Conservation (phyloP, 2,888 invertebrate species). For the Sipha maydis region DNA sequence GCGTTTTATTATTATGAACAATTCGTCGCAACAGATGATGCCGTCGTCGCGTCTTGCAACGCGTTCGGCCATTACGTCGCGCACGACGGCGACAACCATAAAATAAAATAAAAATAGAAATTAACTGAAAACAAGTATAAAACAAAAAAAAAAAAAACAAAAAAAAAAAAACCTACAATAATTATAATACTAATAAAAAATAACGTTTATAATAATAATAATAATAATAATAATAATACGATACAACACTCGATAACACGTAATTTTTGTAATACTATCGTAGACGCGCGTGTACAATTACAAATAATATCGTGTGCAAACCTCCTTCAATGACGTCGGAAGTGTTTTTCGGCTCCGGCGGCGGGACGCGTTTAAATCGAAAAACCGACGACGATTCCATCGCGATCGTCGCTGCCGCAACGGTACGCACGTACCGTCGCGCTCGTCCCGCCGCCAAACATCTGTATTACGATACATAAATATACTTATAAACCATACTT, state of each 20-base stretch:
- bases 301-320: not conserved
- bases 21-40: no score
- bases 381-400: no score
- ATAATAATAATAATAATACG: conserved; percentile 4
- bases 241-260: not conserved
- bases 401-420: no score
- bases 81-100: no score
- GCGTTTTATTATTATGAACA: no score
- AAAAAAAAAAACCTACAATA: no score
- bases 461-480: not conserved
- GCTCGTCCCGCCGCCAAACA: not conserved
- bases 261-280: not conserved
- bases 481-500: not conserved
- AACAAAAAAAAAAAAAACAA: no score
- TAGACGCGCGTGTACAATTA: not conserved
- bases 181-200: not conserved
- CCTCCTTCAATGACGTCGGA: conserved; percentile 62
- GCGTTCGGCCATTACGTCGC: no score
- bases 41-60: no score
- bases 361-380: not conserved
- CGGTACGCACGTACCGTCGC: no score
- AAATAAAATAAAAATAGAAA: no score
- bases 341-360: conserved; percentile 55
- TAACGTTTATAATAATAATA: not conserved
- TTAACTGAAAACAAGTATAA: no score